These are phyloP conservation scores for Neomorphus geoffroyi DNA, from an alignment of 2,797 vertebrate species.

Conservation along the genomic window DNA sequence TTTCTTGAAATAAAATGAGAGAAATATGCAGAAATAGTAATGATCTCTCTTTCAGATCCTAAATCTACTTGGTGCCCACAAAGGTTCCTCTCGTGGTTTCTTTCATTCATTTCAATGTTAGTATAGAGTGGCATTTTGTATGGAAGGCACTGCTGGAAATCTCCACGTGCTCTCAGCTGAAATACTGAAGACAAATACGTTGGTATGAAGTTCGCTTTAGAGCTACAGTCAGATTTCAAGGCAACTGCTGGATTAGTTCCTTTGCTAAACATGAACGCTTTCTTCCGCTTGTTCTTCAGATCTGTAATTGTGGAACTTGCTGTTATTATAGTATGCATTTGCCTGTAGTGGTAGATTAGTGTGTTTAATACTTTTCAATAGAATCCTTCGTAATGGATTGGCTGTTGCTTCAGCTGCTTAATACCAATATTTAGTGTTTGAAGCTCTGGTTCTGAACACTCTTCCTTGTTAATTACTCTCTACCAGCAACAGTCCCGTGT, in stretches of 20 bases:
- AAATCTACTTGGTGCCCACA: not conserved
- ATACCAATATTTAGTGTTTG: not conserved
- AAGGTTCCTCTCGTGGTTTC: not conserved
- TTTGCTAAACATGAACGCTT: not conserved
- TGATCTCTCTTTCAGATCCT: not conserved
- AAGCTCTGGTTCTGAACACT: not conserved
- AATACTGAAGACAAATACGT: not conserved
- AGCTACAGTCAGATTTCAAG: not conserved
- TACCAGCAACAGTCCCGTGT: not conserved
- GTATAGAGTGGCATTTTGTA: not conserved
- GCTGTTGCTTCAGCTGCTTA: not conserved
- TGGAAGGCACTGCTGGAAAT: not conserved
- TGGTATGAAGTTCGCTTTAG: not conserved
- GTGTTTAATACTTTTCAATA: not conserved
- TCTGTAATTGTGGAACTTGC: not conserved
- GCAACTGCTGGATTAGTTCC: not conserved
- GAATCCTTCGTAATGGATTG: not conserved
- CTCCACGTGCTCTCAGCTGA: not conserved
- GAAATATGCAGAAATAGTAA: not conserved
- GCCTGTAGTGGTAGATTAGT: not conserved
- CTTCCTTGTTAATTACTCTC: not conserved
- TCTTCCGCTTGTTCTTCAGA: not conserved
- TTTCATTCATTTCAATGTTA: not conserved
- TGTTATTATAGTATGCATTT: not conserved
- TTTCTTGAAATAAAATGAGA: not conserved